Evolutionary conservation across 2,113 vertebrate genomes (phyloP).

Genomic region (Cisticola juncidis): DNA sequence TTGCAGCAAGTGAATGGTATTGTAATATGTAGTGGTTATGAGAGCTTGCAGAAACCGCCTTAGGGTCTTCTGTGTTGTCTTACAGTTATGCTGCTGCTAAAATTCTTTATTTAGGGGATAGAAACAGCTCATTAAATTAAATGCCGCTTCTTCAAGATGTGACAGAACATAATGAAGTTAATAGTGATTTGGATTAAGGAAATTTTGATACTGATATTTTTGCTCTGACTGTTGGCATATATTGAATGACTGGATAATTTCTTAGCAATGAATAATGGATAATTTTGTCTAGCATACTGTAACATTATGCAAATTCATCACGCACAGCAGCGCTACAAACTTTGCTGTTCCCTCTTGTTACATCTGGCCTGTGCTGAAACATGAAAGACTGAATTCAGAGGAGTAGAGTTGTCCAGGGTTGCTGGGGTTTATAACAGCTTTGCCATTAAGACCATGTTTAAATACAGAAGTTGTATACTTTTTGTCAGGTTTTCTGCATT

Average conservation of each 20-base stretch:
- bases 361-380: not conserved
- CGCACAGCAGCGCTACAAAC: not conserved
- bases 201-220: slow-evolving; percentile 65
- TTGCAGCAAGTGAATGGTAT: not conserved
- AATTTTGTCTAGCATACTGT: slow-evolving; percentile 62
- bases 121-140: slow-evolving; percentile 47
- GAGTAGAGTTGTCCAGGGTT: not conserved
- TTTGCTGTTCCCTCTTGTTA: slow-evolving; percentile 22
- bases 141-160: slow-evolving; percentile 30
- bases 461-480: not conserved
- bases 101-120: slow-evolving; percentile 35
- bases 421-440: not conserved
- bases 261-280: slow-evolving; percentile 67
- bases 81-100: slow-evolving; percentile 7
- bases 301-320: slow-evolving; percentile 57
- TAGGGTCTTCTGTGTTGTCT: slow-evolving; percentile 37
- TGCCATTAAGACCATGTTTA: not conserved
- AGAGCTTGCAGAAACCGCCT: not conserved
- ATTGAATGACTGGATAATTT: slow-evolving; percentile 67
- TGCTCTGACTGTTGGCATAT: slow-evolving; percentile 66
- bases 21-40: not conserved
- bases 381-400: not conserved
- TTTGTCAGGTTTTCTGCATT: not conserved
- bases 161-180: slow-evolving; percentile 64
- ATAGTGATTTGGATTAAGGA: slow-evolving; percentile 55